Base-by-base conservation (phyloP, 1,140 invertebrate genomes). In the Limonius californicus region DNA sequence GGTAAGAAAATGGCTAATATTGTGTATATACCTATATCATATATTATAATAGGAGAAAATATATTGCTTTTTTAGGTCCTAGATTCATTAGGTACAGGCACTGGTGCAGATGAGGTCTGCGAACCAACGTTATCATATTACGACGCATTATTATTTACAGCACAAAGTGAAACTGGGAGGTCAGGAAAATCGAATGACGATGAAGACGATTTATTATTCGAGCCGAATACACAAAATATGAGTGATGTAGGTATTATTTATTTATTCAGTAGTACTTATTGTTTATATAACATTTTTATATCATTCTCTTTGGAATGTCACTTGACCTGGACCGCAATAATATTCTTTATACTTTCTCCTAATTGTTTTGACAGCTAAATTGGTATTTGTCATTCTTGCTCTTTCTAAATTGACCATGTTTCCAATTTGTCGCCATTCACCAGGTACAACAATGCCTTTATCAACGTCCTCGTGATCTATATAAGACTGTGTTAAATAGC, bases 391-490 rank as follows among this genome's bases (percentile, higher is more conserved):
- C 32, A 21, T 2, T 59, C 35, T 47, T 8, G 16, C 18, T 59
- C 57, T 63, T 39, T 63, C 56, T 42, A 63, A 53, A 6, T 54
- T 27, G 39, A 50, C 16, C 53, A 59, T 42, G 59, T 53, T 59
- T 21, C 42, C 57, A 42, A 43, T 53, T 63, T 63, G 32, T 54
- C 59, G 23, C 54, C 63, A 65, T 58, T 65, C 19, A 1, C 47
- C 30, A 21, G 59, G 23, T 30, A 39, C 20, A 39, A 61, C 7
- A 8, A 19, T 57, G n/a, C 59, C 16, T 27, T 27, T 65, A 7
- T 23, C 16, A 18, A 21, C 30, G 55, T 65, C 63, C 43, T 62
- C 59, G 1, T 16, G 21, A 39, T 65, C 54, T 1, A 65, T 23
- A 62, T 3, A 54, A n/a, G 7, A 18, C 54, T 45, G 16, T 19